Conservation (phyloP, 2,888 invertebrate genomes). For the Bruchidius siliquastri region DNA sequence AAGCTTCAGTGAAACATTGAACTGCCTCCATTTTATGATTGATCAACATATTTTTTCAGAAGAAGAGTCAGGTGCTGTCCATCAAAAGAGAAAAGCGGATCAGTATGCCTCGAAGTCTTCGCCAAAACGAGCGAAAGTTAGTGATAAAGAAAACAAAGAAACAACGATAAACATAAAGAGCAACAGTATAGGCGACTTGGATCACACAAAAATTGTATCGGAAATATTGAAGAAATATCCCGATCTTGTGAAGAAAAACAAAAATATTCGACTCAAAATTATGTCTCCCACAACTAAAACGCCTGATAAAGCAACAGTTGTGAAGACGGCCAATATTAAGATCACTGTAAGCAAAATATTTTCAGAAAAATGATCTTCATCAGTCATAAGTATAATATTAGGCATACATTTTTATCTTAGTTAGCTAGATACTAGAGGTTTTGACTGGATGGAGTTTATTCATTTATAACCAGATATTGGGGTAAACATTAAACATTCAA, state of each 20-base stretch:
- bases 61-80: constrained; percentile 5
- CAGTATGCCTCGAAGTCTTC: constrained; percentile 34
- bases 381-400: too few relatives aligned
- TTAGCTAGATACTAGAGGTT: too few relatives aligned
- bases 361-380: too few relatives aligned
- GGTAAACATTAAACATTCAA: too few relatives aligned
- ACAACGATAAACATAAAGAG: constrained; percentile 39
- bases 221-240: constrained; percentile 86
- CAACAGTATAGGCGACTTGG: constrained; percentile 31
- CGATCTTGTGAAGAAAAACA: constrained; percentile 79
- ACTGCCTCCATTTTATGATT: too few relatives aligned
- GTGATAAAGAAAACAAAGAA: constrained; percentile 53
- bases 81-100: constrained; percentile 26
- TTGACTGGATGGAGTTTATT: too few relatives aligned
- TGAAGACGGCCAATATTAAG: constrained; percentile 6
- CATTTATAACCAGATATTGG: too few relatives aligned
- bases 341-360: constrained; percentile 2
- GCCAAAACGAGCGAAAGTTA: constrained; percentile 55
- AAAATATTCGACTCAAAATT: constrained; percentile 82
- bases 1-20: too few relatives aligned
- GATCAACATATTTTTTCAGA: too few relatives aligned
- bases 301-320: constrained; percentile 14
- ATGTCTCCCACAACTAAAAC: constrained; percentile 50
- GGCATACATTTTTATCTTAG: too few relatives aligned
- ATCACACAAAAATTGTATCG: constrained; percentile 81